These are phyloP conservation scores for Theocolax elegans DNA, from an alignment of 1,140 invertebrate species.

Conservation along the genomic window DNA sequence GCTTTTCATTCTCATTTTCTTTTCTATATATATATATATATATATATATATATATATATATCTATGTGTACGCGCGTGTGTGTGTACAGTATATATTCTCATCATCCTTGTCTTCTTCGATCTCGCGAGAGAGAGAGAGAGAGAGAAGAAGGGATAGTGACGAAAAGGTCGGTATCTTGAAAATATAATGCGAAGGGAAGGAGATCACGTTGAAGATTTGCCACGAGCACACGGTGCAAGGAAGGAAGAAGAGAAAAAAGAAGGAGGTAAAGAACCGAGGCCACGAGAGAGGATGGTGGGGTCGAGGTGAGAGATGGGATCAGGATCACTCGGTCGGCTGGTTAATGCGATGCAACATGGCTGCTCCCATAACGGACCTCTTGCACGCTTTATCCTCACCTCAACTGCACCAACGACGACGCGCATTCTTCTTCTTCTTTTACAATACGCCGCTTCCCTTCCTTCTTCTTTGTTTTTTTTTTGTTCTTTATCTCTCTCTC, in stretches of 20 bases:
- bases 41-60: no score
- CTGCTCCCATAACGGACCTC: constrained; percentile 56
- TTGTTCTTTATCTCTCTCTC: constrained; percentile 37
- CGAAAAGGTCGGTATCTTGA: not conserved
- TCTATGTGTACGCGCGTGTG: no score
- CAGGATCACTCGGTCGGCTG: constrained; percentile 66
- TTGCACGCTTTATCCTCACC: constrained; percentile 32
- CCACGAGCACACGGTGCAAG: not conserved
- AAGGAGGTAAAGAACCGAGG: not conserved
- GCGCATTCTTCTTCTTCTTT: not conserved
- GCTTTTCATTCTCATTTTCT: no score
- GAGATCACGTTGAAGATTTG: constrained; percentile 10
- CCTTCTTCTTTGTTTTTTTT: not conserved
- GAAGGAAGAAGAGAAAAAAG: no score
- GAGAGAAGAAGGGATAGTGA: no score
- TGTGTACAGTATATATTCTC: no score
- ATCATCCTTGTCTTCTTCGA: not conserved
- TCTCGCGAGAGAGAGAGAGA: no score
- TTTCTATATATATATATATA: no score
- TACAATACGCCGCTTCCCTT: not conserved
- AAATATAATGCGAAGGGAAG: not conserved
- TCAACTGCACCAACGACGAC: constrained; percentile 6
- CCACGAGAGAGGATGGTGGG: constrained; percentile 10
- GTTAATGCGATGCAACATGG: constrained; percentile 63
- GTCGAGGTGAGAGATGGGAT: constrained; percentile 3